phyloP scores from a whole-genome alignment of 2,888 invertebrate genomes.

The Troides helena region DNA sequence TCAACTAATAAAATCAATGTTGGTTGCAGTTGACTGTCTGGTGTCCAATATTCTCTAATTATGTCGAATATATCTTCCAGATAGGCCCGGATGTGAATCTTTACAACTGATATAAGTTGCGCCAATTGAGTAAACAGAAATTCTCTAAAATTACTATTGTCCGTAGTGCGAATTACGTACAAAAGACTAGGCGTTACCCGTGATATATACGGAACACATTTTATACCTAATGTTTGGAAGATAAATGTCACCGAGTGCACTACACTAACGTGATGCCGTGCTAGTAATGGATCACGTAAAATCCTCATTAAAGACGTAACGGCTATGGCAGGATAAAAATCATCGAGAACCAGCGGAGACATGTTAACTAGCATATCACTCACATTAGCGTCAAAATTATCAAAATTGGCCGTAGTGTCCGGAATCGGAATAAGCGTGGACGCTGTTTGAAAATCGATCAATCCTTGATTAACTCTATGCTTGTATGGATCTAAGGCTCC shows the following conservation, averaged over 20 bases:
- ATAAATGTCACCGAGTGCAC: slow-evolving; percentile 98
- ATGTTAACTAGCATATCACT: slow-evolving; percentile 97
- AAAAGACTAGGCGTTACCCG: slow-evolving; percentile 94
- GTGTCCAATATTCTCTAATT: slow-evolving; percentile 96
- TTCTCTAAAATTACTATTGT: slow-evolving; percentile 88
- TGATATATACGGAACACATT: slow-evolving; percentile 95
- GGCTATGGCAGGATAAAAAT: slow-evolving; percentile 98
- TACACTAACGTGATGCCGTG: slow-evolving; percentile 95
- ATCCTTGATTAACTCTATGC: slow-evolving; percentile 96
- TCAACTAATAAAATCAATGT: slow-evolving; percentile 95
- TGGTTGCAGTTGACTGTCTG: slow-evolving; percentile 89
- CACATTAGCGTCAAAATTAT: slow-evolving; percentile 82
- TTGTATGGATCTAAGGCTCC: slow-evolving; percentile 99
- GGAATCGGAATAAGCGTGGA: slow-evolving; percentile 89
- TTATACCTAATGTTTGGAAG: slow-evolving; percentile 96
- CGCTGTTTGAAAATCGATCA: slow-evolving; percentile 92
- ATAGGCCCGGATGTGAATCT: slow-evolving; percentile 97
- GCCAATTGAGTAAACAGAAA: slow-evolving; percentile 97
- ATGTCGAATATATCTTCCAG: slow-evolving; percentile 96
- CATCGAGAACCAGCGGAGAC: slow-evolving; percentile 92
- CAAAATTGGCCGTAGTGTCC: slow-evolving; percentile 83
- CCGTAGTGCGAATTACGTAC: slow-evolving; percentile 93
- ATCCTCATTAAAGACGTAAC: slow-evolving; percentile 97
- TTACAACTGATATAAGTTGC: slow-evolving; percentile 95
- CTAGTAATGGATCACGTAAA: slow-evolving; percentile 92